Evolutionary conservation across 37 sponge, comb jelly and placozoan species (phyloP).

Genomic region (Aphrocallistes beatrix): DNA sequence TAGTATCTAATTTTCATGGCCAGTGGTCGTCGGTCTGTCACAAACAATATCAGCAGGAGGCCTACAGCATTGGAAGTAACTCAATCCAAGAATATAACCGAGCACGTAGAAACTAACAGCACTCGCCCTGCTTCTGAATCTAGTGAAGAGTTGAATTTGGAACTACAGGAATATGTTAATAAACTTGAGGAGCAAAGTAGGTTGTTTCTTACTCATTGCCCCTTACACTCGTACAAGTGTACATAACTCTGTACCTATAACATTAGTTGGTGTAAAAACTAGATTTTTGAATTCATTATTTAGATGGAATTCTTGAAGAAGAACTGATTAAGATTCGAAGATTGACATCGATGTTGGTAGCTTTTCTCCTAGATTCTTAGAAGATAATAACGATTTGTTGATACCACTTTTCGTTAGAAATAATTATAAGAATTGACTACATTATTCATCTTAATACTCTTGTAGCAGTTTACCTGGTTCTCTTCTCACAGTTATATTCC

Average conservation of each 20-base stretch:
- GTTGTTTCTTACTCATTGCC: no score
- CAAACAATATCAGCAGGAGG: not conserved
- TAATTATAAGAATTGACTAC: not conserved
- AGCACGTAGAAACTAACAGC: not conserved
- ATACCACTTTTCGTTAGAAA: not conserved
- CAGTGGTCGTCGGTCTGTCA: not conserved
- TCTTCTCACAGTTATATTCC: slow-evolving; percentile 3
- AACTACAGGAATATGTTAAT: not conserved
- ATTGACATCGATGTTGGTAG: not conserved
- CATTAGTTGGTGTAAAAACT: not conserved
- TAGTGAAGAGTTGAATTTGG: no score
- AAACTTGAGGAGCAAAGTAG: not conserved
- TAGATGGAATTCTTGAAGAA: slow-evolving; percentile 6
- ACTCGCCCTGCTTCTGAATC: not conserved
- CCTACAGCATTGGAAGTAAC: not conserved
- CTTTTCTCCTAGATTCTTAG: not conserved
- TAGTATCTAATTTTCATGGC: not conserved
- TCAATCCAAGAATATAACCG: not conserved
- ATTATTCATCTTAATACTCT: not conserved
- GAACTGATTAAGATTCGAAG: not conserved
- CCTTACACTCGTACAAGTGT: not conserved
- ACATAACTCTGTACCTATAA: not conserved
- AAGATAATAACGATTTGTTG: not conserved
- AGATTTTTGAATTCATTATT: not conserved
- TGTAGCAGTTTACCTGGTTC: not conserved